These are phyloP conservation scores for Bettongia penicillata DNA, from an alignment of 2,113 vertebrate species.

Conservation along the genomic window DNA sequence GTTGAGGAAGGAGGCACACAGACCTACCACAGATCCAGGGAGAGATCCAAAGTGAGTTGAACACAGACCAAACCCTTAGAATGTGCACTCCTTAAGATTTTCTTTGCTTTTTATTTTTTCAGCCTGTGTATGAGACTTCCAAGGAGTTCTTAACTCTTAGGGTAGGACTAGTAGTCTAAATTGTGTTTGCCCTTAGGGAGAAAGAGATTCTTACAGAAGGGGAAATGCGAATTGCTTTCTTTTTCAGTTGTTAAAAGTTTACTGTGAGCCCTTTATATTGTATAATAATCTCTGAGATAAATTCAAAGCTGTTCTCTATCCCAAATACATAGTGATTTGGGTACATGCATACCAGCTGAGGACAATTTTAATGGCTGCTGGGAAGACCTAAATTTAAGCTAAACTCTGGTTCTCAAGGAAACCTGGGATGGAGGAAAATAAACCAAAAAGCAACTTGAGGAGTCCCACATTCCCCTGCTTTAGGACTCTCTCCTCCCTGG, in stretches of 20 bases:
- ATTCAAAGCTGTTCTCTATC: background rate
- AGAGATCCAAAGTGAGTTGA: too few species aligned
- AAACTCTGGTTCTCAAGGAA: background rate
- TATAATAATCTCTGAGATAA: background rate
- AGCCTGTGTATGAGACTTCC: background rate
- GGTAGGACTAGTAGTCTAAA: background rate
- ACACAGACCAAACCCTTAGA: too few species aligned
- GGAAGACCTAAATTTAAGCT: background rate
- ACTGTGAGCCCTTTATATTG: background rate
- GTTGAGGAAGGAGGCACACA: background rate
- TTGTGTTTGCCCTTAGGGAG: background rate
- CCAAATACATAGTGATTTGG: background rate
- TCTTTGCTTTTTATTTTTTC: background rate
- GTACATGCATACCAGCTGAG: background rate
- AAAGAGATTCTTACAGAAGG: background rate
- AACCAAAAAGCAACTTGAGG: background rate
- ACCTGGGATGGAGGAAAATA: background rate
- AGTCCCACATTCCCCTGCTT: too few species aligned
- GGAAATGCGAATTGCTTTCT: background rate
- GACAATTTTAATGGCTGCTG: background rate
- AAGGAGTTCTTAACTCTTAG: background rate
- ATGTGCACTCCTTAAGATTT: background rate
- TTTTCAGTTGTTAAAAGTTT: background rate
- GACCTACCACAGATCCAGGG: too few species aligned
- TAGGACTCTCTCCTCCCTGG: too few species aligned